phyloP scores from a whole-genome alignment of 2,113 vertebrate species.

The Tichodroma muraria region DNA sequence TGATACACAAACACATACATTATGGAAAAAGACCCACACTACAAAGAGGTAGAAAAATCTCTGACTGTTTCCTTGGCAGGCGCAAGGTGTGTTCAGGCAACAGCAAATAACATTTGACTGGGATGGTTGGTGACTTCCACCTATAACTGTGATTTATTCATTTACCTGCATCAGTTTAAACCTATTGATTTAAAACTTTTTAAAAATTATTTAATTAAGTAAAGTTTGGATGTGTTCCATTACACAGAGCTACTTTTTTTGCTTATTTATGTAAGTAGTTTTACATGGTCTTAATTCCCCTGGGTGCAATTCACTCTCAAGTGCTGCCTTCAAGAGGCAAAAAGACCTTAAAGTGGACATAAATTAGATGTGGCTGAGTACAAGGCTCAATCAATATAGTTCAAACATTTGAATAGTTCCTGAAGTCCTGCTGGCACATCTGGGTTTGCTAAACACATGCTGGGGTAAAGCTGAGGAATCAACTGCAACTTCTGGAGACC shows the following conservation, averaged over 20 bases:
- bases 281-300: not conserved
- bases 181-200: not conserved
- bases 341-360: not conserved
- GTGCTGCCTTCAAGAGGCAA: not conserved
- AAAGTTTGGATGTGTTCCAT: not conserved
- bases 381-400: not conserved
- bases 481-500: not conserved
- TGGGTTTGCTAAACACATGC: not conserved
- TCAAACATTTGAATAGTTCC: not conserved
- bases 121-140: not conserved
- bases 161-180: not conserved
- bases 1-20: not conserved
- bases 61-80: not conserved
- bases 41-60: not conserved
- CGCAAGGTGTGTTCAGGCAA: not conserved
- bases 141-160: not conserved
- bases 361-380: not conserved
- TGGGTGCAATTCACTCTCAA: not conserved
- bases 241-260: not conserved
- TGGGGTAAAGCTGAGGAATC: not conserved
- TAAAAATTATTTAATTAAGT: not conserved
- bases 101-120: not conserved
- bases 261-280: not conserved
- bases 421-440: not conserved
- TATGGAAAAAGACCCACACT: not conserved